Evolutionary conservation across 2,888 invertebrate species (phyloP).

Genomic region (Ametastegia equiseti): DNA sequence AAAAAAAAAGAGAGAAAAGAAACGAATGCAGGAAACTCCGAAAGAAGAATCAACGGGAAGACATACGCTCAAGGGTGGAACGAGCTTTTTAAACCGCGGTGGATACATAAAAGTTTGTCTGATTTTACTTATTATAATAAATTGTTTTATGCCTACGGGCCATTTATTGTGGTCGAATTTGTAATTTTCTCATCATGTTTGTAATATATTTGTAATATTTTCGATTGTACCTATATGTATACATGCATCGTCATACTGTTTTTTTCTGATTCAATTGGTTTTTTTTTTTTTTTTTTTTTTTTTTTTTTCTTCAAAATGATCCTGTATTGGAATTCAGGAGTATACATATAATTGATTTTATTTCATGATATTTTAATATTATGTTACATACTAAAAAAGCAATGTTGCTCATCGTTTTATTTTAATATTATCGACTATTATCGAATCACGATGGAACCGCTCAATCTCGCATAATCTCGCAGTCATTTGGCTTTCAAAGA

Average conservation of each 20-base stretch:
- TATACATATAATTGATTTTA: no score
- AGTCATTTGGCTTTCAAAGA: background rate
- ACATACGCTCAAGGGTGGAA: no score
- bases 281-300: background rate
- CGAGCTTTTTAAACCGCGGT: background rate
- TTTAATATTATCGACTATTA: background rate
- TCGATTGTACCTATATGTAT: constrained; percentile 14
- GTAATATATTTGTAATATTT: constrained; percentile 59
- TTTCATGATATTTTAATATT: background rate
- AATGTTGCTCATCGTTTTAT: background rate
- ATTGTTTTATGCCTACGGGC: constrained; percentile 52
- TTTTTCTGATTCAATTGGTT: background rate
- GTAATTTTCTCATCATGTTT: constrained; percentile 58
- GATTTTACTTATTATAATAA: constrained; percentile 23
- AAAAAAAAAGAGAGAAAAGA: background rate
- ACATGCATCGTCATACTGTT: background rate
- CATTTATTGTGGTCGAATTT: constrained; percentile 56
- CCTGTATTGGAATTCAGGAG: background rate
- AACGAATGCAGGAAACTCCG: no score
- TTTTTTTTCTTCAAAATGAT: background rate
- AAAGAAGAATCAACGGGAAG: no score
- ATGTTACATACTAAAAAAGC: background rate
- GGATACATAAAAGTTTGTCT: constrained; percentile 15
- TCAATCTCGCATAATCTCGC: background rate
- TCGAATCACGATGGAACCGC: background rate